These are phyloP conservation scores for Amblyteles armatorius DNA, from an alignment of 2,888 invertebrate species.

Conservation along the genomic window DNA sequence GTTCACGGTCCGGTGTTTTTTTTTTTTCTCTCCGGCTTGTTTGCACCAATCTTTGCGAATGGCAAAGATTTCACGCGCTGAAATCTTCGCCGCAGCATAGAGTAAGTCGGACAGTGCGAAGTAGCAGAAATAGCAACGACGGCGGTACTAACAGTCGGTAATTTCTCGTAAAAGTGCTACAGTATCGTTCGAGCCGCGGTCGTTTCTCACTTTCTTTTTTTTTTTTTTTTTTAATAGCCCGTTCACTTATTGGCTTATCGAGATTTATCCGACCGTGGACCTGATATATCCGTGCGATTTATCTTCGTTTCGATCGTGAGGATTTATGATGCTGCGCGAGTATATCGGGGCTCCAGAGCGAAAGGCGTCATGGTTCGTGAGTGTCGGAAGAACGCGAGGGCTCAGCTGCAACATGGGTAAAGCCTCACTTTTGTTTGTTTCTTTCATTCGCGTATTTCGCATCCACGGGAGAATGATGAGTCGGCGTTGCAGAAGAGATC, in stretches of 20 bases:
- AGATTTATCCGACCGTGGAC: constrained; percentile 54
- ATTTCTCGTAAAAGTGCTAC: constrained; percentile 42
- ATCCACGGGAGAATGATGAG: constrained; percentile 11
- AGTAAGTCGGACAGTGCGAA: constrained; percentile 5
- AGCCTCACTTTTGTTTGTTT: constrained; percentile 7
- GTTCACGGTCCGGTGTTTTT: neutral
- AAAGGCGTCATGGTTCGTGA: constrained; percentile 31
- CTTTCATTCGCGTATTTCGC: constrained; percentile 31
- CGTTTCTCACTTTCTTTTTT: constrained; percentile 48
- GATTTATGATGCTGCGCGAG: constrained; percentile 42
- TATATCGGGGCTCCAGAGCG: constrained; percentile 23
- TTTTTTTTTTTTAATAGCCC: constrained; percentile 28
- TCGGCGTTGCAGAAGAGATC: neutral
- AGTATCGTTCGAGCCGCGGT: constrained; percentile 16
- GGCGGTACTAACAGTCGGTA: constrained; percentile 49
- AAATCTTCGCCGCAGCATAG: constrained; percentile 34
- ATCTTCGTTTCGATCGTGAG: constrained; percentile 49
- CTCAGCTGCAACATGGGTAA: constrained; percentile 1
- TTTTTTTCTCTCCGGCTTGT: neutral
- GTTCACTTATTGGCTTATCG: constrained; percentile 61
- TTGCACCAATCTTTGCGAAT: constrained; percentile 33
- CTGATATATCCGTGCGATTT: constrained; percentile 49
- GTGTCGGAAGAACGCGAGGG: constrained; percentile 23
- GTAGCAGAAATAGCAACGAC: constrained; percentile 25
- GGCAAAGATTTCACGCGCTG: no score